Evolutionary conservation across 2,113 vertebrate genomes (phyloP), one percentile per base, ranked within the genome.

Genomic region (Corydoras maculifer): DNA sequence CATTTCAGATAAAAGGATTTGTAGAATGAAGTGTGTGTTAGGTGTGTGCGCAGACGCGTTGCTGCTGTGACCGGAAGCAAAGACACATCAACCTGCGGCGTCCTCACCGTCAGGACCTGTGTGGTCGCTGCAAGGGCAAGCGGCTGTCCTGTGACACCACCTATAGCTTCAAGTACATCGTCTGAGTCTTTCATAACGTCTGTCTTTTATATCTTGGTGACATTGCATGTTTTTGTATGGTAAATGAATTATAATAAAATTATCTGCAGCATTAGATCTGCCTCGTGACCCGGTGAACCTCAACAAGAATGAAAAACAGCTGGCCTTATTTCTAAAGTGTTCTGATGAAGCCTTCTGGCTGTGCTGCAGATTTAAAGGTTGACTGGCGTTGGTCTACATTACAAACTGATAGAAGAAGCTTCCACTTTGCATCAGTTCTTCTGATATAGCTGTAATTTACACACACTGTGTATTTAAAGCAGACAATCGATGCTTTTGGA

Each of bases 71-170:
- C 75, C 91, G 87, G 83, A 97, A 91, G 88, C 93, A 91, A 85
- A 90, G 94, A 68, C 93, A 94, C 62, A 92, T 93, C 51, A 94
- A 97, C 77, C 88, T 93, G 73, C 92, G 87, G 78, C 90, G 89
- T 58, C 94, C 93, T 77, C 95, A 98, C 72, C 92, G 94, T 31
- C 94, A 97, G 83, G 94, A 98, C 60, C 85, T 98, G 12, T 97
- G 95, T 55, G 93, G 94, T 9, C 94, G 93, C 81, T 99, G 96
- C 87, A 93, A 86, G 82, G 93, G 91, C 72, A 93, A 92, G 84
- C 90, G 78, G 81, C 82, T 98, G 74, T 96, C 95, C 81, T 98
- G 96, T 57, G 93, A 95, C 10, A 91, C 82, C 78, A 94, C 92
- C 65, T 97, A 93, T 80, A 95, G 91, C 88, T 96, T 93, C 83